Base-by-base conservation (phyloP, 2,113 vertebrate genomes). In the Triplophysa dalaica region DNA sequence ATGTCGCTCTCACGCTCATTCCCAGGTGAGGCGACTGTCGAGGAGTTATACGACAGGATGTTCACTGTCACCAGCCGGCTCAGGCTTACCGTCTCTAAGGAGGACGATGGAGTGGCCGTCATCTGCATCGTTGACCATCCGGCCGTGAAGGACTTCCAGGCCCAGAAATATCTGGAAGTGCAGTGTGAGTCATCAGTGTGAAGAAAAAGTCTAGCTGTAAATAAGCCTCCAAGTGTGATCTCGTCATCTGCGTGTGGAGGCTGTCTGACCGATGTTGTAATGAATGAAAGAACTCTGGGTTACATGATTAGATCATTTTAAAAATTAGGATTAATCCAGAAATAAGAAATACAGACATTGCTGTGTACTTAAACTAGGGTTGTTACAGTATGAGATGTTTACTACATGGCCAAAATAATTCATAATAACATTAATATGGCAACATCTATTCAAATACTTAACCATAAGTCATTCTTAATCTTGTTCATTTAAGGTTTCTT, bases 81-180 rank as follows among this genome's bases (percentile, higher is more conserved):
- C 70, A 90, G 91, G 75, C 91, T 98, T 77, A 95, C 93, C 79
- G 96, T 98, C 89, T 93, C 90, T 29, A 96, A 96, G 74, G 96
- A 98, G 73, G 97, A 99, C 33, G 97, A 99, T 0, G 97, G 96
- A 12, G 92, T 95, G 63, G 94, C 95, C 0, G 93, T 98, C 86
- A 93, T 96, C 93, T 99, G 97, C 81, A 89, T 97, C 89, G 94
- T 98, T 89, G 96, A 99, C 87, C 97, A 98, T 79, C 97, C 97
- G 11, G 97, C 97, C 0, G 96, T 94, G 85, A 98, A 96, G n/a
- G 97, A 96, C 91, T 78, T 98, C 85, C 94, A 96, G 91, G 95
- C 95, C 22, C 96, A 97, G 90, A 95, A 95, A 70, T 95, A 98
- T 87, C 93, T 99, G 17, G 96, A 98, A 91, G 97, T 99, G 66